Evolutionary conservation across 1,140 invertebrate genomes (phyloP).

Genomic region (Phymorhynchus buccinoides): DNA sequence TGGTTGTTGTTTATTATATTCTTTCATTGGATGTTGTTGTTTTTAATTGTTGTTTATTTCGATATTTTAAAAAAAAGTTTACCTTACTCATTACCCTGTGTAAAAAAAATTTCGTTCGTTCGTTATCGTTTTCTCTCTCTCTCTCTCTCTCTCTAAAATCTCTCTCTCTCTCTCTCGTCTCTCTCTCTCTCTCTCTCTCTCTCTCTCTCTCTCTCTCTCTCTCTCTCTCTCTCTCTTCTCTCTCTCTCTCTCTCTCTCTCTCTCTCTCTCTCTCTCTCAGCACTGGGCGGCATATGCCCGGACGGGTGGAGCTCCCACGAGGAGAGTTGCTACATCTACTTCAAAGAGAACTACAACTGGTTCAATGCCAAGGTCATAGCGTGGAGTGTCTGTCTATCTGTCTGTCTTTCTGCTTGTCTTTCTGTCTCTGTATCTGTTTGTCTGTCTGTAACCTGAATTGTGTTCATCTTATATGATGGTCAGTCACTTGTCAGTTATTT

Average conservation of each 20-base stretch:
- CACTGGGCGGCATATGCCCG: neutral
- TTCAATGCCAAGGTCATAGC: neutral
- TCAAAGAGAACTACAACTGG: neutral
- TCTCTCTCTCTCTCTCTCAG: neutral
- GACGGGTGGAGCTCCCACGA: neutral
- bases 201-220: slow-evolving; percentile 34
- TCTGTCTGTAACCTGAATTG: too few species aligned
- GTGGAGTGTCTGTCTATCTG: too few species aligned
- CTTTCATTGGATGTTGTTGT: too few species aligned
- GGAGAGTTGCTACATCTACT: neutral
- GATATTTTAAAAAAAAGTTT: too few species aligned
- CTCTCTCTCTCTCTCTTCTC: slow-evolving; percentile 16
- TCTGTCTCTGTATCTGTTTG: too few species aligned
- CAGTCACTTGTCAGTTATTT: too few species aligned
- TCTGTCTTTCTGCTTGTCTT: too few species aligned
- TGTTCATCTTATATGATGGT: too few species aligned
- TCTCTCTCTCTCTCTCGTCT: slow-evolving; percentile 10
- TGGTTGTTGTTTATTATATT: too few species aligned
- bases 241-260: slow-evolving; percentile 30
- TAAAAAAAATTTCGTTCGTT: too few species aligned
- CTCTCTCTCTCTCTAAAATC: slow-evolving; percentile 13
- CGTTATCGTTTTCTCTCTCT: neutral
- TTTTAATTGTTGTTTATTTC: too few species aligned
- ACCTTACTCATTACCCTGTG: too few species aligned
- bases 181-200: slow-evolving; percentile 30